Conservation (phyloP, 1,140 invertebrate species). For the Protaetia brevitarsis region DNA sequence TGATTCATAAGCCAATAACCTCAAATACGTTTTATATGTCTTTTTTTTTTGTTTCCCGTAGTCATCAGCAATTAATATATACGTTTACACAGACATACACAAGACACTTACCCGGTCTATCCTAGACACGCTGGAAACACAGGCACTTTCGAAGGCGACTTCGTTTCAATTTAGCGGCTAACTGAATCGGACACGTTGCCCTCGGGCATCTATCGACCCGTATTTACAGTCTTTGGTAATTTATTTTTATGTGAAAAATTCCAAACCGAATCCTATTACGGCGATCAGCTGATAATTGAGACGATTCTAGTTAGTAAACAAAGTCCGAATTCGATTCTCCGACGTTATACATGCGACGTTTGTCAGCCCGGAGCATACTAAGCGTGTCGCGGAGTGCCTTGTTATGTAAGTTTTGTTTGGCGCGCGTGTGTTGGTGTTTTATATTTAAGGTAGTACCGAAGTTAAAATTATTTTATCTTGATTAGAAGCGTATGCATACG, state of each 20-base stretch:
- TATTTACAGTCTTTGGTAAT: not conserved
- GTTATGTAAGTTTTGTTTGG: constrained; percentile 15
- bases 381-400: not conserved
- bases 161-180: not conserved
- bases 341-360: not conserved
- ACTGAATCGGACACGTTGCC: not conserved
- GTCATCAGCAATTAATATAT: constrained; percentile 6
- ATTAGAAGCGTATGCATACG: constrained; percentile 1
- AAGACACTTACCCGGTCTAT: not conserved
- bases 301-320: not conserved
- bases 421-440: not conserved
- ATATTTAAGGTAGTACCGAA: not conserved
- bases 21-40: not conserved
- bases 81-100: not conserved
- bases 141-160: not conserved
- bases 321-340: not conserved
- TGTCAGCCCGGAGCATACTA: not conserved
- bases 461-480: constrained; percentile 15
- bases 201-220: constrained; percentile 9
- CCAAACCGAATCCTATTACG: not conserved
- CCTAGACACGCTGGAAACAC: not conserved
- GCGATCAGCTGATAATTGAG: not conserved
- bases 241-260: constrained; percentile 10
- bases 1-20: constrained; percentile 14
- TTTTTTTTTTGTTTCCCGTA: not conserved